A percentile compares a stretch with the other conserved stretches of the same genome.
These are phyloP conservation scores for Idris sp. DNA, from an alignment of 1,140 invertebrate genomes.

Conservation along the genomic window DNA sequence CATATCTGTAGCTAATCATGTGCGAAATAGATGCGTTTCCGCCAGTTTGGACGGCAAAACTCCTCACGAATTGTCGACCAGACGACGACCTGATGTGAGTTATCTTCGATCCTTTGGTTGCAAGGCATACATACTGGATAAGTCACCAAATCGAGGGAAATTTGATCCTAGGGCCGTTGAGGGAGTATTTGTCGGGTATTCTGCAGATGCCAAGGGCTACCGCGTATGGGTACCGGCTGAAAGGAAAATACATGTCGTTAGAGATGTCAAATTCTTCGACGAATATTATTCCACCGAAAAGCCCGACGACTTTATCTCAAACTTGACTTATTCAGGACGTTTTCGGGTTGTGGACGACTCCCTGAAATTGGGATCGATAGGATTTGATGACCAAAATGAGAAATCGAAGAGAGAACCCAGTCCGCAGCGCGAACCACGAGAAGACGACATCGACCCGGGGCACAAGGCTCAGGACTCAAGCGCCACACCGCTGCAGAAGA, in stretches of 20 bases:
- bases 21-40: constrained; percentile 45
- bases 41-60: constrained; percentile 10
- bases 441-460: too few relatives aligned
- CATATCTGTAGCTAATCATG: constrained; percentile 66
- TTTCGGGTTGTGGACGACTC: too few relatives aligned
- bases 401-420: too few relatives aligned
- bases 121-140: constrained; percentile 7
- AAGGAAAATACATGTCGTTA: constrained; percentile 23
- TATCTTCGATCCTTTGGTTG: constrained; percentile 17
- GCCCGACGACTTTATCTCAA: background rate
- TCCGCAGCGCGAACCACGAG: too few relatives aligned
- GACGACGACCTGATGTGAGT: constrained; percentile 66
- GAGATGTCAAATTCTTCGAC: constrained; percentile 62
- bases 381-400: too few relatives aligned
- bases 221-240: constrained; percentile 34
- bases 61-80: constrained; percentile 49
- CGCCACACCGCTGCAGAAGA: too few relatives aligned
- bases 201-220: constrained; percentile 31
- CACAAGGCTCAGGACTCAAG: too few relatives aligned
- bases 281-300: background rate
- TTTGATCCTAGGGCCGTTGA: constrained; percentile 37
- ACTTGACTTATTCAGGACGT: too few relatives aligned
- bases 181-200: constrained; percentile 57
- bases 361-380: too few relatives aligned
- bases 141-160: constrained; percentile 23